Evolutionary conservation across 2,113 vertebrate species (phyloP), one percentile per base, ranked within the genome.

Genomic region (Chitala chitala): DNA sequence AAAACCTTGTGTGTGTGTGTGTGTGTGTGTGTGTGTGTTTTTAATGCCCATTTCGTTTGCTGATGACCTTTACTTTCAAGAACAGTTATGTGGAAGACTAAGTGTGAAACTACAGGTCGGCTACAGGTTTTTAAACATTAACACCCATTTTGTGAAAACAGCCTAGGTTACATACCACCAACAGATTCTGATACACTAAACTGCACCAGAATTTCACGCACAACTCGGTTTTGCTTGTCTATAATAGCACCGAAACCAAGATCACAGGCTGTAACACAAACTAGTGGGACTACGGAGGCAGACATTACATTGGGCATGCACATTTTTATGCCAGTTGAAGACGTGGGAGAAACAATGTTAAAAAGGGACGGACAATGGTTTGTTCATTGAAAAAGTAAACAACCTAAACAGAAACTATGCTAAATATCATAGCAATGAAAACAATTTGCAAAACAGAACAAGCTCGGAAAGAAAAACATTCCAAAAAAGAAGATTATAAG

Each of bases 381-480:
- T 42, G 22, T 51, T 56, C 13, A 17, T 24, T 13, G 24, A 66
- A 59, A 64, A 29, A 59, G 38, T 24, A 22, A 36, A 75, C 53
- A 58, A 26, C 17, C 36, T 61, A 38, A 22, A 1, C 12, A 69
- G 54, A 40, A 74, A 38, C n/a, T 42, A 17, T 22, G 26, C n/a
- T 36, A 44, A 75, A 74, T 54, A 44, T 36, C 33, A 63, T 36
- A 48, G 15, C 29, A 70, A 69, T 59, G n/a, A 8, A 69, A 33
- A 20, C 64, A 53, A 53, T n/a, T n/a, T 42, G 38, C 48, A 5
- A 20, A 24, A 40, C 5, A 5, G 26, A 68, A 69, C 80, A 75
- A 56, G 78, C 77, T 80, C 79, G 75, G 70, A 73, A 40, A 56
- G 24, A 72, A 77, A 80, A 64, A 53, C 69, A 80, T 55, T 72